Base-by-base conservation (phyloP, 2,113 vertebrate genomes). In the Percina caprodes region DNA sequence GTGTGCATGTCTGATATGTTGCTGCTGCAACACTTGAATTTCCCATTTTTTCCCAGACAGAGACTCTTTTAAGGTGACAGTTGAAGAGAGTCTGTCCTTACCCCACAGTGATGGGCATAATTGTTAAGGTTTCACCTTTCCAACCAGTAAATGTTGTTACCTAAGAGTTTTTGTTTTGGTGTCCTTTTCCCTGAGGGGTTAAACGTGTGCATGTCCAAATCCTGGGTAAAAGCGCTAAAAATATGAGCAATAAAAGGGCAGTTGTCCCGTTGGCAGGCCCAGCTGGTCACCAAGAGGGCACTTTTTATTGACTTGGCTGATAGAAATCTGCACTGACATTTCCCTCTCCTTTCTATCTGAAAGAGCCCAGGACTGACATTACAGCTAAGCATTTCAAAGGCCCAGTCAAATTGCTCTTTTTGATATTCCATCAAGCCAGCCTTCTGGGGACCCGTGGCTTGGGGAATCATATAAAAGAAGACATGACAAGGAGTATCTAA, bases 241-340 rank as follows among this genome's bases (percentile, higher is more conserved):
- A 65, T 68, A 51, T 33, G 35, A 9, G 33, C 54, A 63, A 65
- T 69, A 75, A 91, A 86, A 85, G 84, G 90, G 66, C 88, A 82
- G 84, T 75, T 81, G 70, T 83, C 84, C 81, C 70, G 71, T 86
- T 84, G 71, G 80, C 82, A 79, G 82, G 72, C 84, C 75, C 85
- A 84, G 84, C 82, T 74, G 88, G 81, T 80, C 89, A 84, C 90
- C 80, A 81, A 88, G 90, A 86, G 89, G 90, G 80, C 74, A 56
- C 84, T 74, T 77, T 85, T 79, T 83, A 73, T 83, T 72, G 75
- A 82, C 87, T 83, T 55, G 73, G 80, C 78, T 80, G 94, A 95
- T 94, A 94, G 75, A 86, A 73, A 95, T 94, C 94, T 91, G 85
- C 39, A 61, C 67, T 95, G 93, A 94, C 94, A 94, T 94, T 94